Evolutionary conservation across 2,113 vertebrate species (phyloP).

Genomic region (Phalacrocorax brasilianus): DNA sequence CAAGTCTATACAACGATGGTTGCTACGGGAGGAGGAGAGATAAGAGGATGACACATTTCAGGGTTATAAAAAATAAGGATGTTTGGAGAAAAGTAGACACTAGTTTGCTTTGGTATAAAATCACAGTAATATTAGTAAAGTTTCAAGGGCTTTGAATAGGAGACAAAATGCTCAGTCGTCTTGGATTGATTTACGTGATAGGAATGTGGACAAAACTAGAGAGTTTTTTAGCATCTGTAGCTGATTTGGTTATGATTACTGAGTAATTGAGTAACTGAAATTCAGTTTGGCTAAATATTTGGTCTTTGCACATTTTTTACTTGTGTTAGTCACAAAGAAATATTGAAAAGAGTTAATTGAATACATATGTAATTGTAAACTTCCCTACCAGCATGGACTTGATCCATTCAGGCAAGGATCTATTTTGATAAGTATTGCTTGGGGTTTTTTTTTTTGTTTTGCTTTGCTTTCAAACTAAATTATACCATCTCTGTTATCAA

Average conservation of each 20-base stretch:
- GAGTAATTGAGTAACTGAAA: slow-evolving; percentile 30
- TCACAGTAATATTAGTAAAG: neutral
- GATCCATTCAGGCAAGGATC: neutral
- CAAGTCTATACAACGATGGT: neutral
- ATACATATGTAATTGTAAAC: neutral
- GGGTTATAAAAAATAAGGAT: neutral
- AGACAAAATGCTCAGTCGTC: neutral
- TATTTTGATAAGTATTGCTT: neutral
- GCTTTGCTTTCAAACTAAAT: neutral
- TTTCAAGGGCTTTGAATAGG: neutral
- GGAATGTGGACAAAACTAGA: slow-evolving; percentile 15
- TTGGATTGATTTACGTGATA: neutral
- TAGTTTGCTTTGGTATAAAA: neutral
- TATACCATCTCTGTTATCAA: neutral
- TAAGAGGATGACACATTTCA: neutral
- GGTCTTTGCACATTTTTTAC: slow-evolving; percentile 20
- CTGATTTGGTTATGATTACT: slow-evolving; percentile 56
- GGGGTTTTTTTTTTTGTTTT: neutral
- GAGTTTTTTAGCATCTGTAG: slow-evolving; percentile 31
- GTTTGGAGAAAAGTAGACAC: neutral
- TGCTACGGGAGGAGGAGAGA: neutral
- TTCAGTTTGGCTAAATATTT: slow-evolving; percentile 23
- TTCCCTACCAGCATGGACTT: neutral
- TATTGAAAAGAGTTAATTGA: slow-evolving; percentile 48
- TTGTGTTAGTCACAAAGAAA: slow-evolving; percentile 44